A percentile compares a stretch with the other conserved stretches of the same genome.
phyloP scores from a whole-genome alignment of 2,113 vertebrate species.

The Scomber colias region DNA sequence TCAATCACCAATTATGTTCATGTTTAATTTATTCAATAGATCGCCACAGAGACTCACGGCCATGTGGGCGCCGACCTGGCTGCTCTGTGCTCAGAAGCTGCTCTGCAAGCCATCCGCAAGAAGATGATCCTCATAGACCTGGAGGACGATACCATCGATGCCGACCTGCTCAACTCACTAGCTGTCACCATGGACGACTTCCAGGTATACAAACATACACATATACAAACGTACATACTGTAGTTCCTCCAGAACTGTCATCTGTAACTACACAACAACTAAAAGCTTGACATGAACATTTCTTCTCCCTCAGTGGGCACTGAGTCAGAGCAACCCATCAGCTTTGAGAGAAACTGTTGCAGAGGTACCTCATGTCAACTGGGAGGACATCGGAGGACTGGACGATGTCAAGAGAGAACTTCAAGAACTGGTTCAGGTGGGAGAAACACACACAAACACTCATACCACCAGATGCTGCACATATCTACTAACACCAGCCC shows the following conservation, averaged over 20 bases:
- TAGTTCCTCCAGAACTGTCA: not conserved
- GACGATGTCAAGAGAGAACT: constrained; percentile 97
- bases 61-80: constrained; percentile 96
- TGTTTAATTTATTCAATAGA: constrained; percentile 29
- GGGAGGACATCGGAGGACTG: constrained; percentile 96
- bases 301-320: constrained; percentile 88
- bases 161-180: constrained; percentile 96
- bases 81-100: constrained; percentile 96
- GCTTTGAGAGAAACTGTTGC: constrained; percentile 94
- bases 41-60: constrained; percentile 90
- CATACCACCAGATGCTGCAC: not conserved
- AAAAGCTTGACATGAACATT: not conserved
- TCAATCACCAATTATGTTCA: no score
- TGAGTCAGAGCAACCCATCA: constrained; percentile 97
- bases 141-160: constrained; percentile 96
- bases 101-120: constrained; percentile 96
- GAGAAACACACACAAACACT: not conserved
- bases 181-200: constrained; percentile 99
- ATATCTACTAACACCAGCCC: not conserved
- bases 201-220: constrained; percentile 81
- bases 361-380: constrained; percentile 95
- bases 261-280: not conserved
- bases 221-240: not conserved
- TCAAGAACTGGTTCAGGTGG: constrained; percentile 96
- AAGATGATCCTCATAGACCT: constrained; percentile 98